Percentiles rank a stretch among this genome's conserved stretches.
Conservation (phyloP, 2,888 invertebrate species). For the Shargacucullia verbasci region DNA sequence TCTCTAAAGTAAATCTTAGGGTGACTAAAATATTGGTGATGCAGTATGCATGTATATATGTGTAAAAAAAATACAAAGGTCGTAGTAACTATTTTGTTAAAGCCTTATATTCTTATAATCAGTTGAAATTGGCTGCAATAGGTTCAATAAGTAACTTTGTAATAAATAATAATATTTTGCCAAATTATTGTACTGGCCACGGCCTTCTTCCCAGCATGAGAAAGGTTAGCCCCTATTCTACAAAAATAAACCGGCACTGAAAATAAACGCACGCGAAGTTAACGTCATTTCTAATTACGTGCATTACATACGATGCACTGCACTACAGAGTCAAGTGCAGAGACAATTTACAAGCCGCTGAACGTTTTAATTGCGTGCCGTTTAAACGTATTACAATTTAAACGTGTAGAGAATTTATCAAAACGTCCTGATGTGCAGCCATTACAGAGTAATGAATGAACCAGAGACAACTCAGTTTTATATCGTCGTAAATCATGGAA, state of each 20-base stretch:
- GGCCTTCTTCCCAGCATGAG: too few relatives aligned
- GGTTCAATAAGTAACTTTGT: too few relatives aligned
- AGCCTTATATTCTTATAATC: too few relatives aligned
- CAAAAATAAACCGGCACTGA: constrained; percentile 11
- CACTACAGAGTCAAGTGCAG: constrained; percentile 49
- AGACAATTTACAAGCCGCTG: constrained; percentile 69
- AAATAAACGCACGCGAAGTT: constrained; percentile 16
- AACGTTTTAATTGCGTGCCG: constrained; percentile 76
- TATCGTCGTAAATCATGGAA: constrained; percentile 68
- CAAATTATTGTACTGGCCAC: too few relatives aligned
- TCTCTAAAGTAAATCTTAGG: too few relatives aligned
- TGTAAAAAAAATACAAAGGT: too few relatives aligned
- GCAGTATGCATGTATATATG: too few relatives aligned
- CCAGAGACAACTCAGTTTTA: constrained; percentile 63
- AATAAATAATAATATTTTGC: too few relatives aligned
- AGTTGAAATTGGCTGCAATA: too few relatives aligned
- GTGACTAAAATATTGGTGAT: too few relatives aligned
- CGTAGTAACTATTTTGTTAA: too few relatives aligned
- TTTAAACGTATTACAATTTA: constrained; percentile 75
- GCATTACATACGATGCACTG: constrained; percentile 57
- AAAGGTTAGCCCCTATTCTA: background rate
- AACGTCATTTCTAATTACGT: constrained; percentile 67
- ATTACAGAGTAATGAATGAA: constrained; percentile 67
- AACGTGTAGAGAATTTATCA: constrained; percentile 74
- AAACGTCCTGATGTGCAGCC: constrained; percentile 57